A percentile compares a stretch with the other conserved stretches of the same genome.
phyloP scores from a whole-genome alignment of 2,797 vertebrate species.

The Chelidonichthys spinosus region DNA sequence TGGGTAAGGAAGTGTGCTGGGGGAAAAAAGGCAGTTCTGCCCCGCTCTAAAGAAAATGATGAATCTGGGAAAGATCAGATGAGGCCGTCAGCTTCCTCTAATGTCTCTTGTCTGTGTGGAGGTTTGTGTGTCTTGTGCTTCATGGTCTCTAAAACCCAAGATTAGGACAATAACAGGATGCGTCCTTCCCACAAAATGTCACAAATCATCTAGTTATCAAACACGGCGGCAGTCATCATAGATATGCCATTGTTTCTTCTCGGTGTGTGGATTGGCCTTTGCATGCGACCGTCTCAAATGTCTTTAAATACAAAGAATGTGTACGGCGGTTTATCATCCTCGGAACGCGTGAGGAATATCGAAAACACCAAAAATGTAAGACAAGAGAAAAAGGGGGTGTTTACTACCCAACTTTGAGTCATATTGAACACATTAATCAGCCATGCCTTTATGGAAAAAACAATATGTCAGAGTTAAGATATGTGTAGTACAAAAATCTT shows the following conservation, averaged over 20 bases:
- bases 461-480: neutral
- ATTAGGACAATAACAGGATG: conserved; percentile 79
- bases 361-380: conserved; percentile 23
- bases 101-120: conserved; percentile 16
- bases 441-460: neutral
- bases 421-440: neutral
- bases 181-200: conserved; percentile 69
- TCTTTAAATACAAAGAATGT: conserved; percentile 15
- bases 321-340: conserved; percentile 33
- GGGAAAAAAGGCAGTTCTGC: conserved; percentile 29
- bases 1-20: conserved; percentile 49
- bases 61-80: conserved; percentile 62
- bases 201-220: conserved; percentile 75
- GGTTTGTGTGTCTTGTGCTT: conserved; percentile 32
- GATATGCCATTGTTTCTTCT: conserved; percentile 60
- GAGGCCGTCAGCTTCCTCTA: conserved; percentile 50
- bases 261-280: conserved; percentile 29
- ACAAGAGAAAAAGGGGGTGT: neutral
- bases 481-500: neutral
- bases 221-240: conserved; percentile 44
- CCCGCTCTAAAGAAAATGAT: conserved; percentile 47
- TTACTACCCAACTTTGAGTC: neutral
- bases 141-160: conserved; percentile 36
- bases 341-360: conserved; percentile 19
- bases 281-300: conserved; percentile 40